Percentiles rank a stretch among this genome's conserved stretches.
Evolutionary conservation across 2,113 vertebrate genomes (phyloP).

Genomic region (Erythrolamprus reginae): DNA sequence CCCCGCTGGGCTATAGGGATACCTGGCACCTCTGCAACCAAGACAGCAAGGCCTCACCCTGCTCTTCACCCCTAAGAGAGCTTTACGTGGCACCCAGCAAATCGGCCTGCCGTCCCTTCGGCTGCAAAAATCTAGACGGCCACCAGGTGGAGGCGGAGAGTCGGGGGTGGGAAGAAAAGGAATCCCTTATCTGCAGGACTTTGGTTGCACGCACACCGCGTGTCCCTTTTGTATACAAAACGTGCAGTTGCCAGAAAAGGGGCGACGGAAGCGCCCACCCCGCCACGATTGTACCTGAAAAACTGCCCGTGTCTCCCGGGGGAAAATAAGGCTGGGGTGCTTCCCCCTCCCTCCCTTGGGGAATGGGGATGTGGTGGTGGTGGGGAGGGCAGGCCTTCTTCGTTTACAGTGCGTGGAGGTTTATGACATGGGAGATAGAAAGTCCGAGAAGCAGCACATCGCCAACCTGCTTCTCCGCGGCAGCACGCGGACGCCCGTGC

Average conservation of each 20-base stretch:
- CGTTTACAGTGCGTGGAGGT: neutral
- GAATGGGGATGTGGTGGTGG: neutral
- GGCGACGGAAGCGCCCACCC: too few relatives aligned
- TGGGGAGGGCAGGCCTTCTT: too few relatives aligned
- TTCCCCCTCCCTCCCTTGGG: neutral
- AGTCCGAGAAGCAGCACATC: neutral
- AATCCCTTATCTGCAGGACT: neutral
- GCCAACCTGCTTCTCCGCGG: neutral
- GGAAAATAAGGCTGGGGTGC: neutral
- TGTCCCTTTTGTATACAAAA: neutral
- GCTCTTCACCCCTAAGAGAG: neutral
- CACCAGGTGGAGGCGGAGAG: neutral
- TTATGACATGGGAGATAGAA: too few relatives aligned
- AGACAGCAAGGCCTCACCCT: neutral
- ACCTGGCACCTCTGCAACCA: neutral
- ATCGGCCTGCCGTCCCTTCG: neutral
- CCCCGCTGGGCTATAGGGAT: neutral
- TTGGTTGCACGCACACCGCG: neutral
- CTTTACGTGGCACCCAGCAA: neutral
- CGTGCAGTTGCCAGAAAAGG: neutral
- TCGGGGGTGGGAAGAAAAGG: neutral
- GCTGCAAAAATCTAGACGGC: neutral
- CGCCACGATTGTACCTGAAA: neutral
- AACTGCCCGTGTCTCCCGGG: neutral
- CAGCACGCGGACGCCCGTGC: neutral